Conservation (phyloP, 2,113 vertebrate genomes). For the Gnathonemus longibarbis region DNA sequence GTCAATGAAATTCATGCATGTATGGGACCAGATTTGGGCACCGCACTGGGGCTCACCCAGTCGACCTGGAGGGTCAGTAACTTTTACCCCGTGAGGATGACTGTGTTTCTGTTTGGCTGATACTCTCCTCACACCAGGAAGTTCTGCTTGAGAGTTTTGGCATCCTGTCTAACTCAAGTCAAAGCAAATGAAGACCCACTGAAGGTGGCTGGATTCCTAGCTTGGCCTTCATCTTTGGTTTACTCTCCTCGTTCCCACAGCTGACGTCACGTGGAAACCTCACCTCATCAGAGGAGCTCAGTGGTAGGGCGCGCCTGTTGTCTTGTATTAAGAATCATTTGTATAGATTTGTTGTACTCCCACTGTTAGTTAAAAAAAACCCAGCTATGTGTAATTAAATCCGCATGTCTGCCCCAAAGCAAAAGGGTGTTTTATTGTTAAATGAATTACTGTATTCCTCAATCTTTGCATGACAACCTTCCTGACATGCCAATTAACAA, state of each 20-base stretch:
- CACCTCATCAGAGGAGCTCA: neutral
- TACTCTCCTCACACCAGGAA: constrained; percentile 33
- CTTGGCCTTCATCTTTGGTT: neutral
- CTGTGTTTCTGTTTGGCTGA: constrained; percentile 36
- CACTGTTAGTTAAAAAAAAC: neutral
- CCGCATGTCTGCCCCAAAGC: neutral
- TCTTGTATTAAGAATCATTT: neutral
- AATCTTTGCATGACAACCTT: neutral
- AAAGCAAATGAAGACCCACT: neutral
- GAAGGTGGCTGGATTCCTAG: neutral
- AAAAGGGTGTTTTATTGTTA: neutral
- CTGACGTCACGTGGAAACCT: neutral
- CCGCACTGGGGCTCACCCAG: neutral
- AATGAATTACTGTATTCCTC: neutral
- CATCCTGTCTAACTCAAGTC: neutral
- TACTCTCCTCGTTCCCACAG: neutral
- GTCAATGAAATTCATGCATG: neutral
- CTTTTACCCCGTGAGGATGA: neutral
- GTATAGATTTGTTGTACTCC: neutral
- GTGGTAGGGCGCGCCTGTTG: neutral
- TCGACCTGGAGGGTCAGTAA: neutral
- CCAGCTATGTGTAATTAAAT: neutral
- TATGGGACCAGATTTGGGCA: neutral
- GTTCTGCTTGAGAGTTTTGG: neutral
- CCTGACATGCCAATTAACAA: neutral